Conservation (phyloP, 2,888 invertebrate genomes). For the Aporophyla nigra region DNA sequence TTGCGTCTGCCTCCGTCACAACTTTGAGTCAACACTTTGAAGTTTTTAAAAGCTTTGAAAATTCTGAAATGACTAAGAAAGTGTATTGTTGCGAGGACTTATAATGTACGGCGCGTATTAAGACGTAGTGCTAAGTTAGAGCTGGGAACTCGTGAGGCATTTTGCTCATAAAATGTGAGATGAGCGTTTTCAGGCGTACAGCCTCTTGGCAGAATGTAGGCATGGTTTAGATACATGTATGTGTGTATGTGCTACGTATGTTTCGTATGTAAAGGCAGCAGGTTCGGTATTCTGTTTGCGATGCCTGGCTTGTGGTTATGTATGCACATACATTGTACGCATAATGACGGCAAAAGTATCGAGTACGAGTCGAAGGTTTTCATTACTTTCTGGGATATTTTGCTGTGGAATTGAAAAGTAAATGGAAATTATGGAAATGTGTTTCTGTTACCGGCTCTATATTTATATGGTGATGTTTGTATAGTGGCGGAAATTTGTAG, state of each 20-base stretch:
- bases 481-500: background rate
- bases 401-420: background rate
- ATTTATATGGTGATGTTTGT: background rate
- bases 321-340: constrained; percentile 35
- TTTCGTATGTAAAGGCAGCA: constrained; percentile 30
- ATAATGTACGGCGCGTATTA: constrained; percentile 49
- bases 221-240: constrained; percentile 33
- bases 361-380: constrained; percentile 49
- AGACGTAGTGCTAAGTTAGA: constrained; percentile 55
- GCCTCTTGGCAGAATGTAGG: constrained; percentile 47
- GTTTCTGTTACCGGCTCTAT: background rate
- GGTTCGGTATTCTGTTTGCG: constrained; percentile 55
- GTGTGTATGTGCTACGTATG: constrained; percentile 23
- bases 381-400: constrained; percentile 39
- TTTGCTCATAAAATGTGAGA: constrained; percentile 58
- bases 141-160: constrained; percentile 34
- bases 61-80: constrained; percentile 41
- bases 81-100: constrained; percentile 40
- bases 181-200: constrained; percentile 48
- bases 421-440: background rate
- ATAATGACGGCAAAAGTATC: constrained; percentile 56
- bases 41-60: constrained; percentile 60
- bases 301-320: constrained; percentile 27
- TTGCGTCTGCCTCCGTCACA: constrained; percentile 43
- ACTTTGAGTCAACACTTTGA: constrained; percentile 52